A percentile compares a stretch with the other conserved stretches of the same genome.
Conservation (phyloP, 23 tunicate species). For the Botrylloides violaceus region DNA sequence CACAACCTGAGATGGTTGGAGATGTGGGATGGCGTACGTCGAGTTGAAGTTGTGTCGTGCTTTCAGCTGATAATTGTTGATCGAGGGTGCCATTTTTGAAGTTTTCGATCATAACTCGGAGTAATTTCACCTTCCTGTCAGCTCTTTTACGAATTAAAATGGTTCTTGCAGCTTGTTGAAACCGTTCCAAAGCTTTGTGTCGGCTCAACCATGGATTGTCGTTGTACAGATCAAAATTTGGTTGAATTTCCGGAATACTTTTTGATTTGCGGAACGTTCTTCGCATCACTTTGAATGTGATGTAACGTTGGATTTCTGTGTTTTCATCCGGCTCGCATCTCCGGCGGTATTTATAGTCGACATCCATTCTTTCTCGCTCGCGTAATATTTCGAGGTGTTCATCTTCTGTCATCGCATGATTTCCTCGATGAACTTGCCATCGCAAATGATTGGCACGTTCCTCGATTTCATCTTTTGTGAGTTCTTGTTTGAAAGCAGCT, state of each 20-base stretch:
- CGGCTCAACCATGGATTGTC: conserved; percentile 75
- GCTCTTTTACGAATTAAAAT: conserved; percentile 64
- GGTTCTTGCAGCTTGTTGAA: conserved; percentile 94
- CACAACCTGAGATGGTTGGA: conserved; percentile 3
- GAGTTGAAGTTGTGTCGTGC: conserved; percentile 21
- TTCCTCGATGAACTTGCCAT: conserved; percentile 87
- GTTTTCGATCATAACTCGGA: conserved; percentile 51
- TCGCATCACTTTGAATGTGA: not conserved
- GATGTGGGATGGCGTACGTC: conserved; percentile 35
- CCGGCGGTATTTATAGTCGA: conserved; percentile 38
- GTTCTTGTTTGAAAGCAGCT: conserved; percentile 73
- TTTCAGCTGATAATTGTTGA: not conserved
- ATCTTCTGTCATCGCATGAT: conserved; percentile 35
- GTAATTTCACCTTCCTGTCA: conserved; percentile 59
- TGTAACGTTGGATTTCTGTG: conserved; percentile 29
- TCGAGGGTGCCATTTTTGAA: conserved; percentile 29
- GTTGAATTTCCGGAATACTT: not conserved
- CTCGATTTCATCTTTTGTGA: conserved; percentile 54
- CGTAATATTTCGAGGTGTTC: conserved; percentile 15
- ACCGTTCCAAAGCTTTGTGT: conserved; percentile 76
- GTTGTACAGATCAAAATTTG: conserved; percentile 65
- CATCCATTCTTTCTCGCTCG: conserved; percentile 29
- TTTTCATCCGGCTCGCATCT: conserved; percentile 36
- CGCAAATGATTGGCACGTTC: conserved; percentile 82
- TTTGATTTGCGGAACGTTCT: conserved; percentile 22